Base-by-base conservation (phyloP, 2,888 invertebrate genomes). In the Orchesella flavescens region DNA sequence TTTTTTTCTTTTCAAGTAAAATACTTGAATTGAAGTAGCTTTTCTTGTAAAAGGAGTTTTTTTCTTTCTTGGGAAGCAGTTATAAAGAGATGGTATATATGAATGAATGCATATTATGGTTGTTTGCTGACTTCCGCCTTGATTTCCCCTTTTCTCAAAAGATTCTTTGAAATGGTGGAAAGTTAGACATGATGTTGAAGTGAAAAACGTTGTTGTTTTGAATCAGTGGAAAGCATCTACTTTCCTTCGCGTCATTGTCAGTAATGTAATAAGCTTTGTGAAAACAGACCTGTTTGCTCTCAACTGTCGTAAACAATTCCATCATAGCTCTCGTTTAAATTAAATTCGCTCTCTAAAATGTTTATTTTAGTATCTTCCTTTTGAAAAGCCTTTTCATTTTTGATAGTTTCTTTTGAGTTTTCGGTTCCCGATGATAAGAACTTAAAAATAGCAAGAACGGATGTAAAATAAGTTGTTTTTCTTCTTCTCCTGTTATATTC, bases 121-220 rank as follows among this genome's bases (percentile, higher is more conserved):
- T 66, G 66, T 66, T 44, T 66, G 19, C 44, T 17, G 17, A 66
- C 66, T 66, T 66, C 44, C 66, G 15, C 65, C 24, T 63, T 63
- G 74, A 24, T 44, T 73, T 72, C 13, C 19, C 7, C 34, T 71
- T 43, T 46, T 68, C 21, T 17, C 15, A 49, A 53, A 69, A 24
- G 63, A 12, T 72, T 57, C 57, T 55, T 72, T 69, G 49, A 34
- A 55, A 53, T 53, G 69, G 24, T 69, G 65, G 65, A 17, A 34
- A 63, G 63, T 63, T 59, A 13, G 57, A 72, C 72, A 57, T 57
- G 57, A 34, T 59, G 72, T 72, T 72, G 21, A 57, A 57, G 72
- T 72, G 19, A 43, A 34, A 34, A 57, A 46, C 15, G 73, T 46
- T 73, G 72, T 71, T 46, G 23, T 24, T 71, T 21, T 71, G 46